Conservation (phyloP, 92 coral and sea anemone species). For the Actinernus sp. region DNA sequence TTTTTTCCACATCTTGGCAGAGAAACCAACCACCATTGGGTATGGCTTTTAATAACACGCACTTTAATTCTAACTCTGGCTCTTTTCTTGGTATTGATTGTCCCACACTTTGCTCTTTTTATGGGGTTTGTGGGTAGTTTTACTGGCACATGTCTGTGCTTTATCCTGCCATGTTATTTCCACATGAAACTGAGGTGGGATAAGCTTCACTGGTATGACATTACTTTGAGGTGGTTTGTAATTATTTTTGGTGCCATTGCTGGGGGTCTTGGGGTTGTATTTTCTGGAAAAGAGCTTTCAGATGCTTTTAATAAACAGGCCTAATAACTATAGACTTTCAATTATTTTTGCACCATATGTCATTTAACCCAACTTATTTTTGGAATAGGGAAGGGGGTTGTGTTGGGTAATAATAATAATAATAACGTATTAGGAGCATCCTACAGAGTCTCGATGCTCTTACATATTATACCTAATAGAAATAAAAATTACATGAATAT, state of each 20-base stretch:
- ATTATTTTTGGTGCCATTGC: conserved; percentile 64
- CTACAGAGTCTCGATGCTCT: too few species aligned
- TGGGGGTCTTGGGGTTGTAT: conserved; percentile 76
- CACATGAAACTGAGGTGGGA: conserved; percentile 83
- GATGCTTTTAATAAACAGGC: background rate
- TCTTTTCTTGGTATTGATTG: conserved; percentile 70
- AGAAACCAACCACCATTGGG: conserved; percentile 67
- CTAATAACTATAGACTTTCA: too few species aligned
- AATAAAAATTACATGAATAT: too few species aligned
- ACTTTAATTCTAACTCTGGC: conserved; percentile 67
- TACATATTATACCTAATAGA: too few species aligned
- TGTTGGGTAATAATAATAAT: too few species aligned
- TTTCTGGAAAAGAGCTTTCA: conserved; percentile 42
- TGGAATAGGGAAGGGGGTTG: too few species aligned
- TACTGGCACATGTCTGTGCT: conserved; percentile 81
- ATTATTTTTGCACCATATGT: too few species aligned
- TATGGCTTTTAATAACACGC: conserved; percentile 70
- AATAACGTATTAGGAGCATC: too few species aligned
- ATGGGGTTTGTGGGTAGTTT: conserved; percentile 88
- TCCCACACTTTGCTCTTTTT: conserved; percentile 81
- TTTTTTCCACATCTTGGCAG: conserved; percentile 69
- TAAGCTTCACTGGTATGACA: conserved; percentile 70
- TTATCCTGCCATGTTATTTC: conserved; percentile 75
- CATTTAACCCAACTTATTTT: too few species aligned
- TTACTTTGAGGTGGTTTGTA: conserved; percentile 58